Percentiles rank a stretch among this genome's conserved stretches.
Evolutionary conservation across 2,888 invertebrate genomes (phyloP).

Genomic region (Orchesella flavescens): DNA sequence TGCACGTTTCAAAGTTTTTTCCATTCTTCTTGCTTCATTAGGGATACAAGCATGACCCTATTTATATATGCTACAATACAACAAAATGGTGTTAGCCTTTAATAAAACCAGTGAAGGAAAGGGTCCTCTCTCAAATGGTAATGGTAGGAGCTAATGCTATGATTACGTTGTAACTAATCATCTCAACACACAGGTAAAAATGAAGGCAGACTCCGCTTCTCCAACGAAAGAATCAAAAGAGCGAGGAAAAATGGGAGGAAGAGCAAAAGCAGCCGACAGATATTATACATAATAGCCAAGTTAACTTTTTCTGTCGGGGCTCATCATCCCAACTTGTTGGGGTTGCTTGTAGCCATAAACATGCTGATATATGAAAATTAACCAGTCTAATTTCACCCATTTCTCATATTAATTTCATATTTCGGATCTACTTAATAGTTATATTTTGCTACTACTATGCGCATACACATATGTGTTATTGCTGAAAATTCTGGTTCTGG

Average conservation of each 20-base stretch:
- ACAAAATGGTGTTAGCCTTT: conserved; percentile 4
- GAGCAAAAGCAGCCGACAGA: conserved; percentile 43
- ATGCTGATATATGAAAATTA: conserved; percentile 18
- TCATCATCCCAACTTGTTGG: conserved; percentile 33
- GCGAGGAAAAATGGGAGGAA: conserved; percentile 27
- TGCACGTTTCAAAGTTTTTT: conserved; percentile 10
- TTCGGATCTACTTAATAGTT: no score
- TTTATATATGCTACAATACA: conserved; percentile 35
- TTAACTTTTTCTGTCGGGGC: conserved; percentile 30
- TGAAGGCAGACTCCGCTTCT: conserved; percentile 34
- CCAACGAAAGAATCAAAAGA: conserved; percentile 19
- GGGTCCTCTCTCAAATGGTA: conserved; percentile 39
- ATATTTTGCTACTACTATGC: no score
- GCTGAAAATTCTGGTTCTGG: no score
- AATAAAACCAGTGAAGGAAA: conserved; percentile 34
- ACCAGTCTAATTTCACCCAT: conserved; percentile 15
- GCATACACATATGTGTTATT: no score
- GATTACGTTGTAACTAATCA: conserved; percentile 59
- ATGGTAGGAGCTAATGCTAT: conserved; percentile 55
- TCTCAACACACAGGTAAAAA: conserved; percentile 40
- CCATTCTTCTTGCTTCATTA: conserved; percentile 48
- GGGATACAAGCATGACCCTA: conserved; percentile 48
- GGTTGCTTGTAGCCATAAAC: not conserved
- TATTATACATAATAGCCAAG: conserved; percentile 28
- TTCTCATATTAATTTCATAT: conserved; percentile 4